phyloP scores from a whole-genome alignment of 1,140 invertebrate species.

The Hydropsyche tenuis region DNA sequence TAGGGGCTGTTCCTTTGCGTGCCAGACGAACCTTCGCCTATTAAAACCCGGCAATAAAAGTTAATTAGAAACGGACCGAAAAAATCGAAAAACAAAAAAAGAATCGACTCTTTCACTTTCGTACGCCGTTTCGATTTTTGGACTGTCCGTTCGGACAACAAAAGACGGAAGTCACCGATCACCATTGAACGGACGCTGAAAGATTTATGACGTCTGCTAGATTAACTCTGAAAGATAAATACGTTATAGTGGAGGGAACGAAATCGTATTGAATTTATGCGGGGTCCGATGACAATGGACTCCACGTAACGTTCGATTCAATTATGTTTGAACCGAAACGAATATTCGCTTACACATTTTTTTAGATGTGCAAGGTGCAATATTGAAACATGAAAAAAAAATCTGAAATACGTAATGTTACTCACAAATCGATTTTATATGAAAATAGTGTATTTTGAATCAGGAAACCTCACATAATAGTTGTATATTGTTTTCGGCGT shows the following conservation, averaged over 20 bases:
- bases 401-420: no score
- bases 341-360: no score
- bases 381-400: no score
- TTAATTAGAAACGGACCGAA: neutral
- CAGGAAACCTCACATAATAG: no score
- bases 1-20: conserved; percentile 5
- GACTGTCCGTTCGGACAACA: neutral
- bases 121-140: neutral
- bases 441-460: no score
- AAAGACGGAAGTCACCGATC: conserved; percentile 17
- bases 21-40: neutral
- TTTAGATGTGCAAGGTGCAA: no score
- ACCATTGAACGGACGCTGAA: conserved; percentile 1
- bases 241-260: conserved; percentile 4
- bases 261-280: conserved; percentile 9
- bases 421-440: no score
- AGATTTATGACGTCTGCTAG: conserved; percentile 24
- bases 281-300: conserved; percentile 13
- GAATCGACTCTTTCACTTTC: neutral
- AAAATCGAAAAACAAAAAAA: neutral
- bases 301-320: no score
- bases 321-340: no score
- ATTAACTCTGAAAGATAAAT: conserved; percentile 26
- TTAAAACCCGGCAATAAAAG: neutral
- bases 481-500: no score